A percentile compares a stretch with the other conserved stretches of the same genome.
Evolutionary conservation across 1,140 invertebrate species (phyloP).

Genomic region (Apolygus lucorum): DNA sequence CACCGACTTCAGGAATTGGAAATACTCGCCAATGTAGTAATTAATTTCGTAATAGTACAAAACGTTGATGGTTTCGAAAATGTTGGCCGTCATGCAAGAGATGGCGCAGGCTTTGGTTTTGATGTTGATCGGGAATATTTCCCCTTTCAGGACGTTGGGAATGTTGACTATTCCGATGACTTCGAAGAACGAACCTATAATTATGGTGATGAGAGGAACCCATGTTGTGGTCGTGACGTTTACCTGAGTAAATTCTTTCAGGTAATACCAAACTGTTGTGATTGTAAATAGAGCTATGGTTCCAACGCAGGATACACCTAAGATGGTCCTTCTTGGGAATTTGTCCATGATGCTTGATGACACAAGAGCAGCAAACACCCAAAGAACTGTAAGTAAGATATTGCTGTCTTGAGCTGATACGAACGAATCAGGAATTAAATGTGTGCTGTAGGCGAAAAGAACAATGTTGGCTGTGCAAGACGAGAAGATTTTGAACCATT

Average conservation of each 20-base stretch:
- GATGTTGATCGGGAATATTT: constrained; percentile 27
- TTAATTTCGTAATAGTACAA: constrained; percentile 46
- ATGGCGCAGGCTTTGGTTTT: constrained; percentile 28
- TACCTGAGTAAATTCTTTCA: background rate
- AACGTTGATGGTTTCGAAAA: background rate
- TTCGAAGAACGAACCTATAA: constrained; percentile 20
- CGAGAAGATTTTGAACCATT: constrained; percentile 49
- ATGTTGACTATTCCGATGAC: constrained; percentile 27
- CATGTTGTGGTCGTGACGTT: constrained; percentile 8
- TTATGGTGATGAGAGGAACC: constrained; percentile 21
- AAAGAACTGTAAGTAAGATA: constrained; percentile 21
- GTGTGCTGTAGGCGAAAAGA: constrained; percentile 65
- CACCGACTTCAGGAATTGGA: constrained; percentile 71
- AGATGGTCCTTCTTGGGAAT: constrained; percentile 40
- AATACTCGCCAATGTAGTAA: constrained; percentile 61
- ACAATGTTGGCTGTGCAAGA: constrained; percentile 65
- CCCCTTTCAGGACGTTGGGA: constrained; percentile 28
- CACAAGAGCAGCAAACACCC: constrained; percentile 39
- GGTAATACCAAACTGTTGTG: constrained; percentile 32
- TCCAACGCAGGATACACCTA: constrained; percentile 37
- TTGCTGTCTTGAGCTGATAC: constrained; percentile 9
- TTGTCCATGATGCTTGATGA: constrained; percentile 36
- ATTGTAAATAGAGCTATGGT: constrained; percentile 26
- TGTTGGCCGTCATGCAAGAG: constrained; percentile 5
- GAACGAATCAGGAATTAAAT: constrained; percentile 50